Evolutionary conservation across 1,140 invertebrate species (phyloP), one percentile per base, ranked within the genome.

Genomic region (Drosophila tristis): DNA sequence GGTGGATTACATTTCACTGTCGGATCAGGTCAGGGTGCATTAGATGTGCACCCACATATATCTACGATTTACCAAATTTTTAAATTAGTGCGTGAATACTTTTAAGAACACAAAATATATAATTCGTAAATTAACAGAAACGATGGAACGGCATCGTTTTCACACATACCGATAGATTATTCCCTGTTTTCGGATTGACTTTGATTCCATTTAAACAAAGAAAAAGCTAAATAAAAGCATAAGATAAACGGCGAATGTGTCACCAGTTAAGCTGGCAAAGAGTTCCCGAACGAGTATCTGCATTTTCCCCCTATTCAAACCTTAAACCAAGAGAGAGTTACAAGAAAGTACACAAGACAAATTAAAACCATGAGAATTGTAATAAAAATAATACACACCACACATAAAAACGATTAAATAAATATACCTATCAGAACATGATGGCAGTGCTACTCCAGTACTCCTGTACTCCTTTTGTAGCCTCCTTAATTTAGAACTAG

Each of bases 1-100:
- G 57, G 64, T 56, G 71, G 54, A 39, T 39, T 48, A 71, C 72
- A 74, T 74, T 74, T 74, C 70, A 43, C 56, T 66, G 35, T 74
- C 63, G 64, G 35, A 55, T 68, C 45, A 15, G 68, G 56, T 51
- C 60, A 44, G 15, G 42, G 43, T 65, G 60, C 59, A 53, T 60
- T 76, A 70, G 62, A 60, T 76, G 67, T 68, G 74, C 68, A 70
- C 67, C 67, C 70, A 74, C 26, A 54, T 48, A 60, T 50, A 61
- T 50, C 58, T 77, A 42, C 51, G 67, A 49, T 76, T 77, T 76
- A 76, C 55, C 74, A 76, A 75, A 60, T 76, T 77, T 77, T 76
- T 57, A 42, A 76, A 67, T 60, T 50, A 76, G 61, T 67, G 47
- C 65, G 62, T 42, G 51, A 42, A 56, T 39, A 47, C 20, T 39